A percentile compares a stretch with the other conserved stretches of the same genome.
phyloP scores from a whole-genome alignment of 30 jellyfish, hydroid and myxozoan genomes.

The Phacellophora camtschatica region DNA sequence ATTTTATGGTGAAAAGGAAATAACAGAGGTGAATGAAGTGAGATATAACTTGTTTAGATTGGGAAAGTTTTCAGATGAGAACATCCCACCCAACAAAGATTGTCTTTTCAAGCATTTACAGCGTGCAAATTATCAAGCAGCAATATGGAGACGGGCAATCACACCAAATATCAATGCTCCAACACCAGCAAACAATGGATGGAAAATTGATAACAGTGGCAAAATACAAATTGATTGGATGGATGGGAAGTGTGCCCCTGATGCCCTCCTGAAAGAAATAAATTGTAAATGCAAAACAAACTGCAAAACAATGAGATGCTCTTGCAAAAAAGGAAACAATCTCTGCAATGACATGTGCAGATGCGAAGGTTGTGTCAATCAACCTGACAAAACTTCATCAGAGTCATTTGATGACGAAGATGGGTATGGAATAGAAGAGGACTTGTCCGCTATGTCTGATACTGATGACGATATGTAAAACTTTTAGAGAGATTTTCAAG shows the following conservation, averaged over 20 bases:
- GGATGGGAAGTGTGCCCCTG: conserved; percentile 29
- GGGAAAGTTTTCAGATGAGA: conserved; percentile 48
- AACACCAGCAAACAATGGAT: conserved; percentile 32
- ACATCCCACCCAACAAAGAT: conserved; percentile 50
- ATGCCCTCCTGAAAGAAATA: not conserved
- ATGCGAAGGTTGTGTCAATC: conserved; percentile 49
- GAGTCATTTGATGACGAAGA: not conserved
- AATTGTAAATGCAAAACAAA: conserved; percentile 46
- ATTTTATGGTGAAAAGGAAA: conserved; percentile 27
- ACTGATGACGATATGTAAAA: not conserved
- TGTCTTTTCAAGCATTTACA: conserved; percentile 23
- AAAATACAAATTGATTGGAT: conserved; percentile 55
- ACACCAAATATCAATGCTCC: conserved; percentile 41
- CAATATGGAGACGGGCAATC: conserved; percentile 44
- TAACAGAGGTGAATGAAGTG: conserved; percentile 9
- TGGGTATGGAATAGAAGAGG: not conserved
- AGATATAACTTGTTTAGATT: conserved; percentile 20
- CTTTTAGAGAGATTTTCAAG: not conserved
- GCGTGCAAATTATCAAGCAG: conserved; percentile 60
- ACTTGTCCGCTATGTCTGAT: not conserved
- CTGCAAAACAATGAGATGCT: conserved; percentile 58
- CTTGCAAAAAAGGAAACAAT: conserved; percentile 28
- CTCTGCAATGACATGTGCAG: conserved; percentile 49
- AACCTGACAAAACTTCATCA: not conserved
- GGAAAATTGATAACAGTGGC: conserved; percentile 46